A percentile compares a stretch with the other conserved stretches of the same genome.
phyloP scores from a whole-genome alignment of 2,113 vertebrate species.

The Cephalopholis sonnerati region DNA sequence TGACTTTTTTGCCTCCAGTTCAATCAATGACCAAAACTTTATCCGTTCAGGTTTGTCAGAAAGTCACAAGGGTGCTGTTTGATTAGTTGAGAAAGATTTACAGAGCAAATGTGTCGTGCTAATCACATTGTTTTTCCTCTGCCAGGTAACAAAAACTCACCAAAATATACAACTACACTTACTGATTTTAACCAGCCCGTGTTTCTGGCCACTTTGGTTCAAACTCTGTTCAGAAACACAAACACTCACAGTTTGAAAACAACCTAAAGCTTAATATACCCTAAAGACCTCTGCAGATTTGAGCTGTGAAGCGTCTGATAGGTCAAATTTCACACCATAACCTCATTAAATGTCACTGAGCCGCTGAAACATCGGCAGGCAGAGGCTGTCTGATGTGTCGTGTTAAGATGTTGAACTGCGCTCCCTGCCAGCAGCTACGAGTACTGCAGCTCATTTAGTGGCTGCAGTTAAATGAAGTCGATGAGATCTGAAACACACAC shows the following conservation, averaged over 20 bases:
- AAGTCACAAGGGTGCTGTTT: neutral
- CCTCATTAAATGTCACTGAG: neutral
- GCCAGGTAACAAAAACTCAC: neutral
- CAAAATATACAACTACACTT: neutral
- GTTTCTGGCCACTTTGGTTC: neutral
- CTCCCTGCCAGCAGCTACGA: slow-evolving; percentile 38
- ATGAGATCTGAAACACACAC: neutral
- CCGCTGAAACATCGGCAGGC: neutral
- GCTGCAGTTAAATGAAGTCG: neutral
- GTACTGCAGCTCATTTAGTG: slow-evolving; percentile 29
- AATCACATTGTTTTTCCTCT: neutral
- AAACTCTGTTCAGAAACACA: too few species aligned
- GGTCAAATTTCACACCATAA: neutral
- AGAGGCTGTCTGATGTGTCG: neutral
- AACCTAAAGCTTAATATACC: neutral
- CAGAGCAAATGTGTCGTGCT: neutral
- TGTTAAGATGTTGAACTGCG: neutral
- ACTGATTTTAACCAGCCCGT: neutral
- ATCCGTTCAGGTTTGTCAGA: neutral
- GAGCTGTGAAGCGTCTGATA: neutral
- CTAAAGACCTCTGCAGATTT: neutral
- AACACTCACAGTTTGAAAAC: neutral
- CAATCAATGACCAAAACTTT: neutral
- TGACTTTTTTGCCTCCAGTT: slow-evolving; percentile 28
- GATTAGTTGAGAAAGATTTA: neutral